phyloP scores from a whole-genome alignment of 1,140 invertebrate genomes.

The Adelges cooleyi region DNA sequence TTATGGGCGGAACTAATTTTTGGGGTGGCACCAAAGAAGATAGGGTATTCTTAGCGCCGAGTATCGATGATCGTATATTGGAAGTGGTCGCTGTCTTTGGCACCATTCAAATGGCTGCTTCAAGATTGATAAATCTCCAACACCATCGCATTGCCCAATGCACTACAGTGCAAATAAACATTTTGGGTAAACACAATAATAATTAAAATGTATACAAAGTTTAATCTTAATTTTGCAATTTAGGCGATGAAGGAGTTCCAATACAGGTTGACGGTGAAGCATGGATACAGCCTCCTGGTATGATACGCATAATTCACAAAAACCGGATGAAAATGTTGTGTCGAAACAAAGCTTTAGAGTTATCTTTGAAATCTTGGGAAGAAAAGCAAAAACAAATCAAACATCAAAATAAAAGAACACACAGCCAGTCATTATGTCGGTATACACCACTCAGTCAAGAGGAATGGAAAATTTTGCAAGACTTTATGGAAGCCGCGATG shows the following conservation, averaged over 20 bases:
- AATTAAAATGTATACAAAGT: neutral
- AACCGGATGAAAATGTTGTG: slow-evolving; percentile 93
- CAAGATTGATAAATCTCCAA: slow-evolving; percentile 84
- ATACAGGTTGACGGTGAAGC: slow-evolving; percentile 94
- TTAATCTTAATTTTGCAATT: slow-evolving; percentile 5
- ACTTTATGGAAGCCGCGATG: slow-evolving; percentile 68
- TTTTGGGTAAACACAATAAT: slow-evolving; percentile 50
- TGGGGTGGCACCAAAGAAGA: slow-evolving; percentile 88
- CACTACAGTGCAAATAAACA: slow-evolving; percentile 88
- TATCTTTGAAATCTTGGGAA: slow-evolving; percentile 80
- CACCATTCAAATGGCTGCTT: slow-evolving; percentile 93
- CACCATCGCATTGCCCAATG: slow-evolving; percentile 96
- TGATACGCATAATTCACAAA: slow-evolving; percentile 90
- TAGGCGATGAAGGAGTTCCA: slow-evolving; percentile 70
- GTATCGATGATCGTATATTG: slow-evolving; percentile 84
- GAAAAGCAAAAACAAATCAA: slow-evolving; percentile 70
- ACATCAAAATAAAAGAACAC: slow-evolving; percentile 35
- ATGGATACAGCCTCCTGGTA: slow-evolving; percentile 94
- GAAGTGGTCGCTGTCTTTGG: slow-evolving; percentile 95
- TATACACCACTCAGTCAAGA: slow-evolving; percentile 51
- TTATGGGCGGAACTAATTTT: slow-evolving; percentile 97
- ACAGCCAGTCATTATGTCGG: slow-evolving; percentile 32
- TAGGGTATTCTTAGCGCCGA: slow-evolving; percentile 73
- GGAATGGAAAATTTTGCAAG: slow-evolving; percentile 57
- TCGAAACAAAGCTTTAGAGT: slow-evolving; percentile 77